Evolutionary conservation across 2,797 vertebrate genomes (phyloP).

Genomic region (Lates japonicus): DNA sequence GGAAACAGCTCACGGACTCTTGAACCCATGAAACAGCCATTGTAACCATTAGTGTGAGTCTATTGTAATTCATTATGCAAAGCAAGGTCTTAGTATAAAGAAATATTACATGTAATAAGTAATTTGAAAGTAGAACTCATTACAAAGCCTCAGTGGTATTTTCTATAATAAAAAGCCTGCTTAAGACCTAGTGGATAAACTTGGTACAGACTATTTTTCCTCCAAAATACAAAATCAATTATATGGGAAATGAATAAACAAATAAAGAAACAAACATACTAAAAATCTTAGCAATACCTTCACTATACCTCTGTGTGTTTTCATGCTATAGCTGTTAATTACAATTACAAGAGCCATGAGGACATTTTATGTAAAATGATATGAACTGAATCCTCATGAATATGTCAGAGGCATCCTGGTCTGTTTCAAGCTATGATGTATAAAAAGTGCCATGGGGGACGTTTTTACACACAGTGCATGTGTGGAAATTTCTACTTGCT

Average conservation of each 20-base stretch:
- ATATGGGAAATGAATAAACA: constrained; percentile 2
- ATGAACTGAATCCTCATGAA: background rate
- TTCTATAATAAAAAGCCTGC: constrained; percentile 16
- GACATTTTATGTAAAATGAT: constrained; percentile 3
- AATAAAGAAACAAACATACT: background rate
- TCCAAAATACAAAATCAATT: constrained; percentile 14
- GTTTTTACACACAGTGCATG: constrained; percentile 1
- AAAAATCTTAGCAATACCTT: constrained; percentile 17
- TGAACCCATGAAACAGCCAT: constrained; percentile 37
- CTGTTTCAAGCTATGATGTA: background rate
- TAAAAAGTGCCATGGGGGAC: background rate
- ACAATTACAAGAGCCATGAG: background rate
- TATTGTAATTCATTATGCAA: constrained; percentile 60
- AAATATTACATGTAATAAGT: constrained; percentile 51
- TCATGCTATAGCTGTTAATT: constrained; percentile 5
- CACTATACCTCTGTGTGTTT: background rate
- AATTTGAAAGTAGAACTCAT: constrained; percentile 46
- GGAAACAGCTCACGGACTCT: constrained; percentile 43
- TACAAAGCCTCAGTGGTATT: constrained; percentile 43
- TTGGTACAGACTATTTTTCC: background rate
- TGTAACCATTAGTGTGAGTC: constrained; percentile 46
- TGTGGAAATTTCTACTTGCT: constrained; percentile 9
- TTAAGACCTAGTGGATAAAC: constrained; percentile 25
- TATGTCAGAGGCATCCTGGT: background rate
- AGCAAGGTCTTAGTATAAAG: constrained; percentile 39